A percentile compares a stretch with the other conserved stretches of the same genome.
Evolutionary conservation across 2,113 vertebrate genomes (phyloP).

Genomic region (Geococcyx californianus): DNA sequence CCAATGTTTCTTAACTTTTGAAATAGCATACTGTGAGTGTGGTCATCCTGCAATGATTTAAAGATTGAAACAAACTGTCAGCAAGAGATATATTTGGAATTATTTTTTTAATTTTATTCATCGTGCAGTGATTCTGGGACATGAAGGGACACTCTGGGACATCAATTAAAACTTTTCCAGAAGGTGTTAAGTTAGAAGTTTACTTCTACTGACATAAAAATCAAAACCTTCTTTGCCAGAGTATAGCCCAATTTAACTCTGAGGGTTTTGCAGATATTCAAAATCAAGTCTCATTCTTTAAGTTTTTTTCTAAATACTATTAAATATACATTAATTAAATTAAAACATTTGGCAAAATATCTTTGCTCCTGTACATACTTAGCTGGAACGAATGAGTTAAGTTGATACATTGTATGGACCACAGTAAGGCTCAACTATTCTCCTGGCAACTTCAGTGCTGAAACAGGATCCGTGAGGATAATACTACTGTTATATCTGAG

Average conservation of each 20-base stretch:
- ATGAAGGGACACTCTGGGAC: background rate
- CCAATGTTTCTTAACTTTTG: background rate
- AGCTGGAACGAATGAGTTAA: background rate
- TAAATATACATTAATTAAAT: background rate
- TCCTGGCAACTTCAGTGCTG: background rate
- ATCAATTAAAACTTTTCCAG: conserved; percentile 34
- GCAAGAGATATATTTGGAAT: background rate
- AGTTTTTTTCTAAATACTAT: background rate
- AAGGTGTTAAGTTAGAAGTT: background rate
- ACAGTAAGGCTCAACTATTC: background rate
- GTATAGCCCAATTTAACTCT: background rate
- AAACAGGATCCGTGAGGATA: background rate
- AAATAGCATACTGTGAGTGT: background rate
- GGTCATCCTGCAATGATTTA: background rate
- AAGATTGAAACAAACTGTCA: background rate
- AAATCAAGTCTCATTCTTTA: background rate
- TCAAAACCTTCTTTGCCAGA: background rate
- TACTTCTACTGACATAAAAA: background rate
- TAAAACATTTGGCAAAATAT: background rate
- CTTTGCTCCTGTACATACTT: background rate
- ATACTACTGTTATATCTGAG: background rate
- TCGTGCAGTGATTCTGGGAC: conserved; percentile 1
- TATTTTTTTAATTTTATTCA: conserved; percentile 9
- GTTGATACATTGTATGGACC: background rate
- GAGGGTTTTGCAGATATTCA: background rate